Percentiles rank a stretch among this genome's conserved stretches.
Conservation (phyloP, 2,888 invertebrate genomes). For the Drosophila melanocephala region DNA sequence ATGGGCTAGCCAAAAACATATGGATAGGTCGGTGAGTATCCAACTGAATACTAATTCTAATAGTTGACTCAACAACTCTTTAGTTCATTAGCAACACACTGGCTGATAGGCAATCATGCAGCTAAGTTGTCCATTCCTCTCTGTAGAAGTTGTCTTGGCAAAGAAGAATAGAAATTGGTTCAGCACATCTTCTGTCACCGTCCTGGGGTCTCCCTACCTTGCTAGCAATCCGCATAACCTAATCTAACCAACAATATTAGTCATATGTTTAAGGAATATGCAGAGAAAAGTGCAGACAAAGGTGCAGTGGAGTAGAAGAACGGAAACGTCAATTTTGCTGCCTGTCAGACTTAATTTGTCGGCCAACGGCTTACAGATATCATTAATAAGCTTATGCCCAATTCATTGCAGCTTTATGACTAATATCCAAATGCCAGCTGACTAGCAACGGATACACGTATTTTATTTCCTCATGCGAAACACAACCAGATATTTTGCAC, state of each 20-base stretch:
- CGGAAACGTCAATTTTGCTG: conserved; percentile 6
- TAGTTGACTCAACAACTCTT: conserved; percentile 17
- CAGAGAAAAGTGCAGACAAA: background rate
- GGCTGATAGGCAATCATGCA: background rate
- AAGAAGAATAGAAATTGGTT: too few relatives aligned
- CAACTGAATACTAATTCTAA: conserved; percentile 3
- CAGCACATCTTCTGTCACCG: background rate
- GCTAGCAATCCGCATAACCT: background rate
- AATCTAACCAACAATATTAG: background rate
- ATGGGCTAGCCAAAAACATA: conserved; percentile 32
- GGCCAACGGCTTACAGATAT: conserved; percentile 33
- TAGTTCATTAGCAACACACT: conserved; percentile 1
- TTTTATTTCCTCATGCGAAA: conserved; percentile 46
- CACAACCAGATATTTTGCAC: conserved; percentile 38
- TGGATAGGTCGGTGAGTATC: conserved; percentile 18
- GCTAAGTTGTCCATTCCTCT: background rate
- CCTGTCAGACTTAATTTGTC: conserved; percentile 36
- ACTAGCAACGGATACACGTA: conserved; percentile 45
- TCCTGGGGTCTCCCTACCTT: background rate
- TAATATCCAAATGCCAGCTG: conserved; percentile 68
- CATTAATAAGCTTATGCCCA: conserved; percentile 63
- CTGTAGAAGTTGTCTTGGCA: background rate
- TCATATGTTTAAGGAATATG: background rate
- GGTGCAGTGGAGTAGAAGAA: background rate
- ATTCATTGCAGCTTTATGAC: conserved; percentile 67